Evolutionary conservation across 2,888 invertebrate species (phyloP), one percentile per base, ranked within the genome.

Genomic region (Perizoma affinitatum): DNA sequence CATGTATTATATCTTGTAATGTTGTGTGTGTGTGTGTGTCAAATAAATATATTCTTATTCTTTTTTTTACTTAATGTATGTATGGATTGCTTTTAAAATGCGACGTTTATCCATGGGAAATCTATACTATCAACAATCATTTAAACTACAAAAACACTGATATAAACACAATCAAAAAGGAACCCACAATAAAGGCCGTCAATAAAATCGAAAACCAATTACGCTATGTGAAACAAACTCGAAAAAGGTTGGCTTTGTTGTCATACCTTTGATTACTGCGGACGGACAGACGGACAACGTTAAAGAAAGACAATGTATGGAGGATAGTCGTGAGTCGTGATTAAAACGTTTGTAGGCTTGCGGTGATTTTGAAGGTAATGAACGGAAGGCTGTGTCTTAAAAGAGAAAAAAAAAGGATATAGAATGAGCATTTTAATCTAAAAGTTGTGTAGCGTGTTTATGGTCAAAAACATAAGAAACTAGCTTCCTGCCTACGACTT

Each of bases 191-290:
- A 50, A 56, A 33, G 34, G 10, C 42, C 70, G 61, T 68, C 77
- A 78, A 82, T 82, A 75, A 84, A 83, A 87, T 88, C 82, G 86
- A 88, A 89, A 87, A 84, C 78, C 90, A 90, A 90, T 91, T 90
- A 82, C 78, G 81, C 80, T 81, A 84, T 83, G 83, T 70, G 71
- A 76, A 80, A 85, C 84, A 82, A 56, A 74, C 70, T 84, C 85
- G 84, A 86, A 22, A 90, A 88, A 83, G 82, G 84, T 83, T 77
- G 84, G 80, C 87, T 89, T 89, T 88, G 88, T 88, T 76, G 80
- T 84, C 81, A 65, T 82, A 85, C 87, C 88, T 90, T 90, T 91
- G 90, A 91, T 90, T 91, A 90, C 87, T 79, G 45, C 49, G 55
- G 62, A 63, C 73, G 67, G 74, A 74, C 70, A 74, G 75, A 61